Base-by-base conservation (phyloP, 2,113 vertebrate genomes). In the Coptodon rendalli region DNA sequence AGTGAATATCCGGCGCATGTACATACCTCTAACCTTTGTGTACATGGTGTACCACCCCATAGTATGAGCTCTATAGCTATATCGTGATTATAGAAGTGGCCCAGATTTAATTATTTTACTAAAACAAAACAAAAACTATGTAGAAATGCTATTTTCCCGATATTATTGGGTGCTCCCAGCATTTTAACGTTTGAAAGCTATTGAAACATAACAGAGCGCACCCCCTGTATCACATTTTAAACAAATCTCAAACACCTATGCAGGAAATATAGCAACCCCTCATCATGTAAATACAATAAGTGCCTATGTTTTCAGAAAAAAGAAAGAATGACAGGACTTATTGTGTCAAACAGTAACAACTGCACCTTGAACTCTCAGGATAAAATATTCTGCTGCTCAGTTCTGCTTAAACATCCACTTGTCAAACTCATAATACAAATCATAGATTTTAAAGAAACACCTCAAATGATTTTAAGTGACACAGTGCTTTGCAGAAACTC, bases 1-100 rank as follows among this genome's bases (percentile, higher is more conserved):
- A 86, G 80, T 66, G 88, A 90, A 92, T 86, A 90, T 93, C 93
- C 88, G 89, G 91, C 83, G 90, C 92, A 89, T 86, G 87, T 88
- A 84, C 71, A 86, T 83, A 83, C 84, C 61, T 80, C 40, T 90
- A 89, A 95, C 92, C 87, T 93, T 87, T 88, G 86, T 88, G 91
- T 92, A 89, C 87, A 83, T 31, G 19, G 54, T 86, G 83, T 89
- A 86, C 89, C 78, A 54, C 6, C 45, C 29, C 52, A 50, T 48
- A 48, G 7, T 14, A 40, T 3, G 63, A 56, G 54, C 29, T n/a
- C 66, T 57, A 31, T 24, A 31, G 7, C 10, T 9, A 6, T 2
- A 79, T 1, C 57, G 2, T 14, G n/a, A 5, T 6, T 17, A 1
- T 7, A 1, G 6, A 53, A 34, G 5, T 27, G 12, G 5, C 31